Base-by-base conservation (phyloP, 2,797 vertebrate species). In the Brotula barbata region DNA sequence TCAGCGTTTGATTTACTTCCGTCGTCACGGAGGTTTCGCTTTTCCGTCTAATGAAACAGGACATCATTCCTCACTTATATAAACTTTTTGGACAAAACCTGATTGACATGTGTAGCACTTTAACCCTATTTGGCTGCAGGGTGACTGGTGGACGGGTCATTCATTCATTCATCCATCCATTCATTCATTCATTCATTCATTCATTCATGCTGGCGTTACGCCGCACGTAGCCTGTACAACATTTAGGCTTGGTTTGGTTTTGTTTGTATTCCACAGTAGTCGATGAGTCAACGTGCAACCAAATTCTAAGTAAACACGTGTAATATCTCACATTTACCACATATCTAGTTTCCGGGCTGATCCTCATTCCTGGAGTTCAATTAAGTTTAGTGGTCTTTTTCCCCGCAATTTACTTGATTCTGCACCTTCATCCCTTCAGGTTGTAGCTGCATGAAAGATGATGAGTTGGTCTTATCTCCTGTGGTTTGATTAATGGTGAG, bases 1-100 rank as follows among this genome's bases (percentile, higher is more conserved):
- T 28, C 49, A 50, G 67, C 80, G 77, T 84, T 81, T 85, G 83
- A 83, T 74, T 60, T 50, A 85, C 81, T 87, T 87, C 85, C 85
- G 80, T 82, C 59, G 74, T 67, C 44, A 14, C 37, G 7, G 14
- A 59, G 56, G 54, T 80, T 82, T 84, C 80, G 71, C 73, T 81
- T 81, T 74, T 56, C 62, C 14, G 39, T 11, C 33, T 10, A 7
- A 36, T 31, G 28, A 45, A 76, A 54, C 6, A 1, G 19, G 1
- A 6, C 7, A 39, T 44, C 39, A 33, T n/a, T n/a, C 36, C 36
- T 39, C 4, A 1, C 36, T n/a, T n/a, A n/a, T n/a, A n/a, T n/a
- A n/a, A n/a, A n/a, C n/a, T n/a, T n/a, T n/a, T n/a, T n/a, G n/a
- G n/a, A n/a, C n/a, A n/a, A n/a, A n/a, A n/a, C n/a, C n/a, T n/a